Evolutionary conservation across 2,797 vertebrate species (phyloP).

Genomic region (Staurois parvus): DNA sequence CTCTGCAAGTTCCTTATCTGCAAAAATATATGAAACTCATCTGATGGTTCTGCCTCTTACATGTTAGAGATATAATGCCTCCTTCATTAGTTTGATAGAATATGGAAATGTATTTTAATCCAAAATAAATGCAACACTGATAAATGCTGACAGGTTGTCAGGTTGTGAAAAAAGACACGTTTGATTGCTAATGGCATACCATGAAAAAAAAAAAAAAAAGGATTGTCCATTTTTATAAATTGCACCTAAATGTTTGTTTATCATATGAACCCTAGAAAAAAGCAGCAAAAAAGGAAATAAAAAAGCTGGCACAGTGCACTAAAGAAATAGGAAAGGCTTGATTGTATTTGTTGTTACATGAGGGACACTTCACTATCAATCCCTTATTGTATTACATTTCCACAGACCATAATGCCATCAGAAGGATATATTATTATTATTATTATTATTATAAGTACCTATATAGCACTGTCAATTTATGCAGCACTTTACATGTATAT

Average conservation of each 20-base stretch:
- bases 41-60: conserved; percentile 7
- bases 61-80: conserved; percentile 12
- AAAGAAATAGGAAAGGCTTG: background rate
- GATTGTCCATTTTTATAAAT: background rate
- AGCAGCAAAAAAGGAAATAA: background rate
- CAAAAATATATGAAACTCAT: conserved; percentile 19
- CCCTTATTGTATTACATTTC: background rate
- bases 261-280: background rate
- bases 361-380: background rate
- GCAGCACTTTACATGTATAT: too few relatives aligned
- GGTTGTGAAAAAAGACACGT: background rate
- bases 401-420: background rate
- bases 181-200: background rate
- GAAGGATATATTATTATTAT: too few relatives aligned
- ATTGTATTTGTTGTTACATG: background rate
- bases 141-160: background rate
- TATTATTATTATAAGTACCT: too few relatives aligned
- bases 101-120: background rate
- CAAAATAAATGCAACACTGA: background rate
- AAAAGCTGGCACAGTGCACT: background rate
- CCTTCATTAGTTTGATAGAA: background rate
- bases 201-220: background rate
- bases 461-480: too few relatives aligned
- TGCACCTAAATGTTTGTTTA: background rate
- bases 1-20: conserved; percentile 33